Evolutionary conservation across 2,113 vertebrate species (phyloP).

Genomic region (Empidonax traillii): DNA sequence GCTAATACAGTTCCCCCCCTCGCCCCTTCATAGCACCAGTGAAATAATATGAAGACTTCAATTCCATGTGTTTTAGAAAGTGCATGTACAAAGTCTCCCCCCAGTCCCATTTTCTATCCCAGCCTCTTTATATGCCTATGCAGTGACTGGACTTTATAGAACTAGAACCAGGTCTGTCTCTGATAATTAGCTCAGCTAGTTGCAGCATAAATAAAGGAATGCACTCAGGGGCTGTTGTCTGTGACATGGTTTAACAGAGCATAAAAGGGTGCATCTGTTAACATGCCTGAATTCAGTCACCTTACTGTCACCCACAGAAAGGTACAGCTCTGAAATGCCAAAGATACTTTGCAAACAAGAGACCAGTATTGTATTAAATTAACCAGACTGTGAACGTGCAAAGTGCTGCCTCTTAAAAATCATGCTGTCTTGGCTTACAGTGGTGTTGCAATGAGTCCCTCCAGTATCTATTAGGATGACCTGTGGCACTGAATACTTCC

Average conservation of each 20-base stretch:
- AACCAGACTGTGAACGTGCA: constrained; percentile 61
- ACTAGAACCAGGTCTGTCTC: constrained; percentile 66
- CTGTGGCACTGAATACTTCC: constrained; percentile 75
- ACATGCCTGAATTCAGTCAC: constrained; percentile 65
- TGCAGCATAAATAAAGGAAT: constrained; percentile 73
- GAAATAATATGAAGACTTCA: neutral
- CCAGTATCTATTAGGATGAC: constrained; percentile 78
- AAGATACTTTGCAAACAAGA: constrained; percentile 70
- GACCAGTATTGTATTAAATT: constrained; percentile 70
- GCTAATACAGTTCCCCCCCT: neutral
- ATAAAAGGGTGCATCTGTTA: constrained; percentile 77
- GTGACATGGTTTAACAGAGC: constrained; percentile 77
- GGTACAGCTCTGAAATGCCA: constrained; percentile 57
- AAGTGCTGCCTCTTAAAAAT: constrained; percentile 71
- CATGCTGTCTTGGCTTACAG: constrained; percentile 43
- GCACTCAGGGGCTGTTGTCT: constrained; percentile 69
- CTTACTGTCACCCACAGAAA: constrained; percentile 71
- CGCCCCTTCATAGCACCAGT: neutral
- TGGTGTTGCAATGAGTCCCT: constrained; percentile 71
- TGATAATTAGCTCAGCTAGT: constrained; percentile 75
- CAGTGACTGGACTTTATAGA: constrained; percentile 43
- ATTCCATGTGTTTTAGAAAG: neutral
- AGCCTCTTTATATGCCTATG: neutral
- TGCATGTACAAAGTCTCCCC: neutral
- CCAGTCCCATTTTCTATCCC: neutral